Evolutionary conservation across 1,140 invertebrate genomes (phyloP).

Genomic region (Drosophila pallidifrons): DNA sequence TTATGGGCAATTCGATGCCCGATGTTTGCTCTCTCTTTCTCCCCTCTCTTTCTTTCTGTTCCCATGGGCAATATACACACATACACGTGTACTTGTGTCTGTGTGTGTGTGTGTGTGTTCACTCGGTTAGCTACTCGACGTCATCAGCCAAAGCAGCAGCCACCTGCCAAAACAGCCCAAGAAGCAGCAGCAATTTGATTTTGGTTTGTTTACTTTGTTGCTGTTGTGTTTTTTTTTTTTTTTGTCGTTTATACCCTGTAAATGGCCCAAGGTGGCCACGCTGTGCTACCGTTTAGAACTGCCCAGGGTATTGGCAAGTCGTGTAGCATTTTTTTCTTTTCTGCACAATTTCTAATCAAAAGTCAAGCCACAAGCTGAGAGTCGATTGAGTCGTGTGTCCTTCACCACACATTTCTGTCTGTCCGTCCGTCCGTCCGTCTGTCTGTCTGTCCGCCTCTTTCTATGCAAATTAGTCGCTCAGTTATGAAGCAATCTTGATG

Average conservation of each 20-base stretch:
- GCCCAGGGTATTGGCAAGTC: background rate
- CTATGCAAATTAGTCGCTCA: constrained; percentile 3
- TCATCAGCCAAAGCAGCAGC: constrained; percentile 11
- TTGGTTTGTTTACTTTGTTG: constrained; percentile 18
- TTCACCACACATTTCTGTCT: no score
- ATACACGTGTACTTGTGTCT: background rate
- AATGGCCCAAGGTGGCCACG: background rate
- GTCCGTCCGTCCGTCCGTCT: background rate
- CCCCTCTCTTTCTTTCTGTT: background rate
- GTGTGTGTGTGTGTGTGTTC: background rate
- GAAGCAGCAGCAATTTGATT: constrained; percentile 14
- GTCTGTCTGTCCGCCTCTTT: background rate
- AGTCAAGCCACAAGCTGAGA: background rate
- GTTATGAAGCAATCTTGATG: background rate
- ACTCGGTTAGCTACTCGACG: constrained; percentile 22
- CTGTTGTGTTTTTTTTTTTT: constrained; percentile 4
- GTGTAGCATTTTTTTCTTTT: background rate
- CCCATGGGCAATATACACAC: constrained; percentile 45
- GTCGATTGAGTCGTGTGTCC: background rate
- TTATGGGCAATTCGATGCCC: constrained; percentile 69
- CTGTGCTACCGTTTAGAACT: background rate
- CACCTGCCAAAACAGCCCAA: constrained; percentile 13
- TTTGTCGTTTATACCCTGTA: constrained; percentile 1
- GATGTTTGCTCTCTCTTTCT: constrained; percentile 28
- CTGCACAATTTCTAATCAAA: background rate